phyloP scores from a whole-genome alignment of 2,797 vertebrate genomes.

The Myotis pilosus region DNA sequence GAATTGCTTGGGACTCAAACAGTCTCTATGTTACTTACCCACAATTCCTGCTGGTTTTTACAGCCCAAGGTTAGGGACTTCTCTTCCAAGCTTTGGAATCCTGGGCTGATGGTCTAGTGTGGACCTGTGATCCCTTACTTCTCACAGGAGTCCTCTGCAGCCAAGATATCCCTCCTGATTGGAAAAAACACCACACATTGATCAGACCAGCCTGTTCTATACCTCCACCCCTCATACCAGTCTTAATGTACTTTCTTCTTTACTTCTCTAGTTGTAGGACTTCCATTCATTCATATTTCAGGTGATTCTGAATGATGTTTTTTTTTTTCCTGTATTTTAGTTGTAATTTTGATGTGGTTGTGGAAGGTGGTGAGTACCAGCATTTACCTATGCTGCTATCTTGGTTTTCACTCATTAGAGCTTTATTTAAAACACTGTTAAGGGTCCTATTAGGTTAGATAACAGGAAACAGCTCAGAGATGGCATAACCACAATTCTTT shows the following conservation, averaged over 20 bases:
- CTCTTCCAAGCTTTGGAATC: too few species aligned
- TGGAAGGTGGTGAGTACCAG: not conserved
- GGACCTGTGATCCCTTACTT: too few species aligned
- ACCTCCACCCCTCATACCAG: too few species aligned
- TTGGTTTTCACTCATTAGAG: too few species aligned
- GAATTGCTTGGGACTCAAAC: too few species aligned
- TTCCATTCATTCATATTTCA: not conserved
- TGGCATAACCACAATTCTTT: not conserved
- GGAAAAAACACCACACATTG: not conserved
- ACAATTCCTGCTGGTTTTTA: too few species aligned
- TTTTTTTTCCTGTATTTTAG: not conserved
- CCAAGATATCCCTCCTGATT: too few species aligned
- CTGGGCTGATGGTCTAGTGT: too few species aligned
- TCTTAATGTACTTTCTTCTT: not conserved
- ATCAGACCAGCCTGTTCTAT: not conserved
- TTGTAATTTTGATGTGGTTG: not conserved
- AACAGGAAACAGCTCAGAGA: not conserved
- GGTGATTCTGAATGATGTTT: not conserved
- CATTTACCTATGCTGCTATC: not conserved
- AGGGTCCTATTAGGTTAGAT: not conserved
- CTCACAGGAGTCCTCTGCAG: too few species aligned
- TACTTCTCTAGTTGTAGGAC: not conserved
- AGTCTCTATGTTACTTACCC: too few species aligned
- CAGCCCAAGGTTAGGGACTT: too few species aligned
- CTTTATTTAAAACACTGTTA: not conserved